These are phyloP conservation scores for Lepidocyrtinus sp. DNA, from an alignment of 2,888 invertebrate species.

Conservation along the genomic window DNA sequence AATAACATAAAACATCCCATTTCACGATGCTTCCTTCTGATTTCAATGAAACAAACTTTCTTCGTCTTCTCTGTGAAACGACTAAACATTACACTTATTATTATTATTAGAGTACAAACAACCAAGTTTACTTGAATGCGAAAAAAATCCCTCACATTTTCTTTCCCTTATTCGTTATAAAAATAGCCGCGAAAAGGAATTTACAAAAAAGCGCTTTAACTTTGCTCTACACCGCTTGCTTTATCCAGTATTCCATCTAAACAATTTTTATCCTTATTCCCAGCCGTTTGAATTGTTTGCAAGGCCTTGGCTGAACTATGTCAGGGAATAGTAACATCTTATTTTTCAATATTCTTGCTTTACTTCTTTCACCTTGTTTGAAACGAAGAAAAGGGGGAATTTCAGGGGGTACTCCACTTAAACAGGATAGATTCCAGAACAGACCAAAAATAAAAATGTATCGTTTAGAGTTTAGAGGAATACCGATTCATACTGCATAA, in stretches of 20 bases:
- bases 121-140: not conserved
- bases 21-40: not conserved
- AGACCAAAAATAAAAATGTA: not conserved
- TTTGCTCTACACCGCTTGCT: not conserved
- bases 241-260: not conserved
- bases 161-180: not conserved
- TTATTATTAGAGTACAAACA: not conserved
- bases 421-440: too few relatives aligned
- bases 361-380: not conserved
- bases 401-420: not conserved
- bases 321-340: too few relatives aligned
- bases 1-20: not conserved
- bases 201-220: not conserved
- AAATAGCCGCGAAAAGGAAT: not conserved
- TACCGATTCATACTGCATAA: not conserved
- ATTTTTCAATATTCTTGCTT: too few relatives aligned
- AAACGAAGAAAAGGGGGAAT: not conserved
- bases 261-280: not conserved
- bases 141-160: not conserved
- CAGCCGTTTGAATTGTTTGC: too few relatives aligned
- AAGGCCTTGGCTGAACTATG: too few relatives aligned
- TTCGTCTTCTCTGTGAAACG: not conserved
- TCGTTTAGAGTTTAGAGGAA: not conserved
- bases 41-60: not conserved
- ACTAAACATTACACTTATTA: not conserved